Conservation (phyloP, 2,888 invertebrate species). For the Athrips mouffetella region DNA sequence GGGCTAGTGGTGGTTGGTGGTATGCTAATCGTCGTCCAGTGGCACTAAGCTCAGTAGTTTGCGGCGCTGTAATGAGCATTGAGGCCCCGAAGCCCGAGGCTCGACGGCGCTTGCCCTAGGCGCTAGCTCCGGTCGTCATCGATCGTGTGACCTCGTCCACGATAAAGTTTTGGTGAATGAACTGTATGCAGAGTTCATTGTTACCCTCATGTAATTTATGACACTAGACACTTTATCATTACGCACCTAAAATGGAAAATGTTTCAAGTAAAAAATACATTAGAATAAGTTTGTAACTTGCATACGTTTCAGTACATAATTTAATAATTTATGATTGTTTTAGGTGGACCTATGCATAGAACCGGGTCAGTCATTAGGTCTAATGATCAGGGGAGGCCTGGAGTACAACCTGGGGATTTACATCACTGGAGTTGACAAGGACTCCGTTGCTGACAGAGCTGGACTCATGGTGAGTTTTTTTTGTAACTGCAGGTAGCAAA, state of each 20-base stretch:
- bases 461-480: slow-evolving; percentile 87
- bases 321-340: slow-evolving; percentile 25
- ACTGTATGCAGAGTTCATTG: slow-evolving; percentile 12
- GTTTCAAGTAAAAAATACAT: too few species aligned
- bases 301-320: neutral
- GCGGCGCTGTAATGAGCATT: slow-evolving; percentile 26
- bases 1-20: slow-evolving; percentile 30
- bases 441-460: slow-evolving; percentile 93
- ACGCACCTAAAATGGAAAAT: too few species aligned
- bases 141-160: slow-evolving; percentile 66
- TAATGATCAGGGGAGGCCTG: slow-evolving; percentile 96
- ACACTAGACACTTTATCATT: too few species aligned
- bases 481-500: too few species aligned
- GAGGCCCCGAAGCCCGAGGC: neutral
- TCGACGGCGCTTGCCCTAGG: slow-evolving; percentile 5
- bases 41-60: slow-evolving; percentile 46
- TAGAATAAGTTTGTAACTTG: too few species aligned
- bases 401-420: slow-evolving; percentile 98
- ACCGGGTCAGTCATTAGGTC: slow-evolving; percentile 92
- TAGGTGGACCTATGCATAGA: slow-evolving; percentile 93
- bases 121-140: slow-evolving; percentile 36
- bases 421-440: slow-evolving; percentile 96
- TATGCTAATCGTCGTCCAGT: slow-evolving; percentile 54
- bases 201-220: slow-evolving; percentile 5
- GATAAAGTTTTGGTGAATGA: slow-evolving; percentile 18